phyloP scores from a whole-genome alignment of 2,113 vertebrate species.

The Nematolebias whitei region DNA sequence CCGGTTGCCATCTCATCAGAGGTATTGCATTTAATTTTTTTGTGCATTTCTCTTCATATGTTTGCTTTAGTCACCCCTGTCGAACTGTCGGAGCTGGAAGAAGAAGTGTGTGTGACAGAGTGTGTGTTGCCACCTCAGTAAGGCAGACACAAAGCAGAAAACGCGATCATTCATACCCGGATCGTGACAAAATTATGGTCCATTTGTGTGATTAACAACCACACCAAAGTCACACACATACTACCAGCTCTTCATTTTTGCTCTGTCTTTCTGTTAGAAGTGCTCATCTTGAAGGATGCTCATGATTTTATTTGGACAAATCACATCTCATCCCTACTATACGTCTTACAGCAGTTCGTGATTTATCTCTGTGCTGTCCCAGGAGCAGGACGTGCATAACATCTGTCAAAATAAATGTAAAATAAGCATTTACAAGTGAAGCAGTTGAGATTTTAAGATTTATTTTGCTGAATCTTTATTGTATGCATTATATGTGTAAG shows the following conservation, averaged over 20 bases:
- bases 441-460: too few species aligned
- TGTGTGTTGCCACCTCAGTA: neutral
- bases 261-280: constrained; percentile 14
- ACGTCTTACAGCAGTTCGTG: neutral
- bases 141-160: neutral
- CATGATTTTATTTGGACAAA: constrained; percentile 4
- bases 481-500: too few species aligned
- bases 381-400: constrained; percentile 9
- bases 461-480: too few species aligned
- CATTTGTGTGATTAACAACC: neutral
- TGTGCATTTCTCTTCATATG: constrained; percentile 75
- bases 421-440: too few species aligned
- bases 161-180: neutral
- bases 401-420: neutral
- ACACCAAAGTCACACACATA: constrained; percentile 12
- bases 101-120: constrained; percentile 32
- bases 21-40: constrained; percentile 91
- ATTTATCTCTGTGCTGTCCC: neutral
- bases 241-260: constrained; percentile 34
- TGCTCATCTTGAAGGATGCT: constrained; percentile 9
- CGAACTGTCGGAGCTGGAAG: constrained; percentile 52
- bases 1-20: constrained; percentile 94
- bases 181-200: neutral
- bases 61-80: constrained; percentile 45
- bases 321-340: neutral